Percentiles rank a stretch among this genome's conserved stretches.
Evolutionary conservation across 2,797 vertebrate species (phyloP).

Genomic region (Sebastolobus alascanus): DNA sequence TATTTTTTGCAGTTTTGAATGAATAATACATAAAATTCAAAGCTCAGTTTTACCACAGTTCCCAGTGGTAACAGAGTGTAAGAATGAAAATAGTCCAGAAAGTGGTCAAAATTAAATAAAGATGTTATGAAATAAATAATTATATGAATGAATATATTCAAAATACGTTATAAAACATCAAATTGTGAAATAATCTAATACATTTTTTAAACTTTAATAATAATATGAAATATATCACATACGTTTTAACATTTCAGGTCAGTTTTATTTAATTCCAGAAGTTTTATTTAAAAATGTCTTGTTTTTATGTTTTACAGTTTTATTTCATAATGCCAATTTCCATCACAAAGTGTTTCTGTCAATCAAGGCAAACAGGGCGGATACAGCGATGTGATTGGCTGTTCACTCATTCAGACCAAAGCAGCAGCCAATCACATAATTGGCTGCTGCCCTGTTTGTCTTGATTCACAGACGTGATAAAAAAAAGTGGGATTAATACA

Average conservation of each 20-base stretch:
- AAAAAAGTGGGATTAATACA: neutral
- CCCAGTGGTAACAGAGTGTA: neutral
- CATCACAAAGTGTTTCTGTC: neutral
- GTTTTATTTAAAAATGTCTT: neutral
- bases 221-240: neutral
- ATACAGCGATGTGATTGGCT: neutral
- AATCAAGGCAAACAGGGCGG: neutral
- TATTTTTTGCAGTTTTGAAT: neutral
- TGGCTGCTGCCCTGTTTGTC: neutral
- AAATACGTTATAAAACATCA: neutral
- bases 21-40: neutral
- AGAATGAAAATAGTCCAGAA: neutral
- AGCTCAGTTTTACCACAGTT: neutral
- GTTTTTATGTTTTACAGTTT: neutral
- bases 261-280: neutral
- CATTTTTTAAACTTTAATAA: neutral
- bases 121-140: neutral
- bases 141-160: neutral
- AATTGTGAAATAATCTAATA: neutral
- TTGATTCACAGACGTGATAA: neutral
- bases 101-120: neutral
- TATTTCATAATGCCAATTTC: neutral
- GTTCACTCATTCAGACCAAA: neutral
- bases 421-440: neutral
- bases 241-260: neutral